A percentile compares a stretch with the other conserved stretches of the same genome.
Evolutionary conservation across 2,797 vertebrate genomes (phyloP).

Genomic region (Vireo griseus): DNA sequence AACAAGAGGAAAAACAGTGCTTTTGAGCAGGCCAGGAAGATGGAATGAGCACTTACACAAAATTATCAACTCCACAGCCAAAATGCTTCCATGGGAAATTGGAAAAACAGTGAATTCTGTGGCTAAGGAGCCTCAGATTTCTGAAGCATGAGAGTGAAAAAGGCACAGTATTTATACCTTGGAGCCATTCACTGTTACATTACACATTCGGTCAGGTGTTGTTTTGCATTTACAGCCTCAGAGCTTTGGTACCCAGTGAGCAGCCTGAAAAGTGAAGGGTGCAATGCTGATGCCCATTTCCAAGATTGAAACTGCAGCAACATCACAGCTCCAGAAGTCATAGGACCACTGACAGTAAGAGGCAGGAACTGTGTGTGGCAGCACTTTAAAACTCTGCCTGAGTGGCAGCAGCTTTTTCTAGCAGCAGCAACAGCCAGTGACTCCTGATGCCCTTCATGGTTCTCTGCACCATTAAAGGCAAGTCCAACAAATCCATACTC

Average conservation of each 20-base stretch:
- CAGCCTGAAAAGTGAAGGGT: background rate
- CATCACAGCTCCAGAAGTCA: background rate
- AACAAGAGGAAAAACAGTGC: background rate
- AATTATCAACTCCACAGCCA: background rate
- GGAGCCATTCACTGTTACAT: background rate
- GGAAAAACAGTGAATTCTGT: background rate
- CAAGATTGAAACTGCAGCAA: background rate
- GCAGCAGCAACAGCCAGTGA: background rate
- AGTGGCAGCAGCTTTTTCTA: background rate
- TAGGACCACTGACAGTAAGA: background rate
- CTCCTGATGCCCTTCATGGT: background rate
- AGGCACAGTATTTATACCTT: background rate
- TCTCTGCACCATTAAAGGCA: background rate
- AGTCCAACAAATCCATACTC: background rate
- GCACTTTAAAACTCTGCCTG: background rate
- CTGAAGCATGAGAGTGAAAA: background rate
- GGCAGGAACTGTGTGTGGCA: background rate
- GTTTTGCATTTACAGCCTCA: background rate
- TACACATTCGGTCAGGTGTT: background rate
- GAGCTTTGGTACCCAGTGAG: background rate
- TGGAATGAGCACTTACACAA: background rate
- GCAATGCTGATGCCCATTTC: background rate
- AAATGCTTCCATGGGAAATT: background rate
- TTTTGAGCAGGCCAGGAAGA: background rate
- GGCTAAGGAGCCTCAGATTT: background rate